Percentiles rank a stretch among this genome's conserved stretches.
Evolutionary conservation across 2,888 invertebrate species (phyloP).

Genomic region (Melanophora roralis): DNA sequence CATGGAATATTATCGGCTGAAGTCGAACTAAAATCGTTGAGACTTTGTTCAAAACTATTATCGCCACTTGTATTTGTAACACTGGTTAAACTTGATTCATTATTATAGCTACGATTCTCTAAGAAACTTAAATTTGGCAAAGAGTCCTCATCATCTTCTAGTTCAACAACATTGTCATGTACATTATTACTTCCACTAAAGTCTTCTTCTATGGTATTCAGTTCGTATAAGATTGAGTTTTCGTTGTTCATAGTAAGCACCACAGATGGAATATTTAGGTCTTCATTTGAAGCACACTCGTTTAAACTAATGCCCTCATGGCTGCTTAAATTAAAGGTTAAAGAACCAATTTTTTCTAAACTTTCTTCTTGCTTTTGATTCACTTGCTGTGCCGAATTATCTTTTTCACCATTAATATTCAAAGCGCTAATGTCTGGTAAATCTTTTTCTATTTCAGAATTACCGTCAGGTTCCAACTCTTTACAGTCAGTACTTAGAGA

Average conservation of each 20-base stretch:
- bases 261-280: slow-evolving; percentile 17
- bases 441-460: slow-evolving; percentile 12
- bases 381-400: background rate
- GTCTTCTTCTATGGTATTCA: slow-evolving; percentile 31
- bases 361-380: background rate
- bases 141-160: slow-evolving; percentile 66
- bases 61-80: slow-evolving; percentile 76
- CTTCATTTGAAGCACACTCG: background rate
- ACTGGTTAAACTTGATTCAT: slow-evolving; percentile 76
- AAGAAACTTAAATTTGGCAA: slow-evolving; percentile 73
- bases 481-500: background rate
- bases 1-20: slow-evolving; percentile 57
- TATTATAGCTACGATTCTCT: slow-evolving; percentile 73
- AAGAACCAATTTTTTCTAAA: slow-evolving; percentile 11
- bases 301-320: background rate
- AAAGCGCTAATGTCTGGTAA: slow-evolving; percentile 72
- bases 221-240: slow-evolving; percentile 39
- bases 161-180: slow-evolving; percentile 12
- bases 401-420: slow-evolving; percentile 66
- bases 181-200: slow-evolving; percentile 42
- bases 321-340: slow-evolving; percentile 1
- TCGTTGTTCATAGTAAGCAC: slow-evolving; percentile 51
- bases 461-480: background rate
- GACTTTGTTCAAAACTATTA: slow-evolving; percentile 74
- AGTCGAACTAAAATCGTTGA: slow-evolving; percentile 69